Base-by-base conservation (phyloP, 2,888 invertebrate species). In the Sphinx pinastri region DNA sequence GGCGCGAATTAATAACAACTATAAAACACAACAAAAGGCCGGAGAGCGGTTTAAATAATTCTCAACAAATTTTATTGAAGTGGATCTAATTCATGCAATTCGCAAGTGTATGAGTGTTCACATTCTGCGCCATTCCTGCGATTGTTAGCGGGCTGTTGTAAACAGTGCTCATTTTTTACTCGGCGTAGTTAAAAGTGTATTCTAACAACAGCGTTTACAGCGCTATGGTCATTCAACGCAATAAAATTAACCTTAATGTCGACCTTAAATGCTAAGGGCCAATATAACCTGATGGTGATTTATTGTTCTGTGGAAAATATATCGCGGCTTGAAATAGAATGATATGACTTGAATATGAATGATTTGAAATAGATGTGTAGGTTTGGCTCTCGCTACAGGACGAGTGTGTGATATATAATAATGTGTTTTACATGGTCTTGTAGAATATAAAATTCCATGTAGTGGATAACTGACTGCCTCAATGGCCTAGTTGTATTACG, bases 181-280 rank as follows among this genome's bases (percentile, higher is more conserved):
- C 68, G 55, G 69, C 68, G 71, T 76, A 71, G 72, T 76, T 77
- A 78, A 74, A 77, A 74, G 75, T 77, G 74, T 75, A 76, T 79
- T 79, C 81, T 79, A 79, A 80, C 79, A 80, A 76, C 77, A 73
- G 74, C 79, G 72, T 80, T 81, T 81, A 81, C 71, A 72, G 72
- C 72, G 55, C 51, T 31, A 52, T 55, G 72, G 68, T 68, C 60
- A 70, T 71, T 71, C 55, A 71, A 69, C 38, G 72, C 75, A 76
- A 76, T 84, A 83, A 81, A 84, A 82, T 81, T 77, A 80, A 77
- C 72, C 78, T 77, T 76, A 81, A 79, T 79, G 73, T 67, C 75
- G 69, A 74, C 75, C 77, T 70, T 76, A 73, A 79, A 78, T 73
- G 72, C 71, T 70, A 57, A 74, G 71, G 71, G 73, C 71, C 73